Conservation (phyloP, 2,797 vertebrate genomes). For the Esox masquinongy region DNA sequence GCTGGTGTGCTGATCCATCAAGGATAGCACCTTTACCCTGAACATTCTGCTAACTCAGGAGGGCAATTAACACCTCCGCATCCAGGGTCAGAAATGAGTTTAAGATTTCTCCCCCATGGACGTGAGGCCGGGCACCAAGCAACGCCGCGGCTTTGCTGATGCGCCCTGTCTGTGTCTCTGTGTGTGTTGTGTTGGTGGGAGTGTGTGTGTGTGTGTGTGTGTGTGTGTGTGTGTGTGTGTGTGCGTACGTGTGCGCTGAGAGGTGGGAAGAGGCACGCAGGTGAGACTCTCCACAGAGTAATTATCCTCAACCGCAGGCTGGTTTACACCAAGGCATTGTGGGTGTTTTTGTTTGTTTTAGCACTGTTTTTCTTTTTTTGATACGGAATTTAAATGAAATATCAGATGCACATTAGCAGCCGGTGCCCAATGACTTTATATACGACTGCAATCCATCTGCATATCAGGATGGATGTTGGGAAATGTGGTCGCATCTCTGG, state of each 20-base stretch:
- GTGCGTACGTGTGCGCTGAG: constrained; percentile 18
- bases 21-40: constrained; percentile 89
- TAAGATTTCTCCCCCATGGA: constrained; percentile 79
- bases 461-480: constrained; percentile 73
- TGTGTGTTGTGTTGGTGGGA: background rate
- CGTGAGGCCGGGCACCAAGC: constrained; percentile 55
- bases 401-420: constrained; percentile 73
- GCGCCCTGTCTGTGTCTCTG: constrained; percentile 19
- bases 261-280: constrained; percentile 64
- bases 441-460: constrained; percentile 71
- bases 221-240: background rate
- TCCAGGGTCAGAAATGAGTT: constrained; percentile 82
- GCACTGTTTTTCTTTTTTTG: constrained; percentile 43
- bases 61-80: constrained; percentile 89
- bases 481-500: constrained; percentile 64
- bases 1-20: constrained; percentile 91
- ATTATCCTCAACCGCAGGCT: constrained; percentile 75
- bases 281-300: constrained; percentile 73
- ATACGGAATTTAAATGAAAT: constrained; percentile 75
- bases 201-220: background rate
- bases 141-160: constrained; percentile 65
- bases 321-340: constrained; percentile 68
- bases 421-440: constrained; percentile 32
- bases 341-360: constrained; percentile 74
- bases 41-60: constrained; percentile 85